Evolutionary conservation across 1,140 invertebrate genomes (phyloP), one percentile per base, ranked within the genome.

Genomic region (Drosophila navojoa): DNA sequence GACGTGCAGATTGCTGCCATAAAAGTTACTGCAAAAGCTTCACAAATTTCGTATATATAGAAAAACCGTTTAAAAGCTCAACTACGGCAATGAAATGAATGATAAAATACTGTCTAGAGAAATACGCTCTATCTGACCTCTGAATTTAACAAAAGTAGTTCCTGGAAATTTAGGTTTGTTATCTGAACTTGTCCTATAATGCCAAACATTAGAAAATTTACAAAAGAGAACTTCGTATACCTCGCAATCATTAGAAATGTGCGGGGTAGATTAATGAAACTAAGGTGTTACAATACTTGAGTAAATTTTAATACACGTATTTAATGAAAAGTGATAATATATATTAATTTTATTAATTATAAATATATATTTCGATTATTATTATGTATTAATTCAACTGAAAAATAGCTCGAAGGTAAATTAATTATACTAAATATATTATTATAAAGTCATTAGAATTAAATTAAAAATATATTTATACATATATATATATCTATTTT

Each of bases 151-250:
- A 6, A 55, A 22, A 22, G 32, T 4, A 53, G 2, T 42, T 53
- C 42, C 25, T 54, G 35, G n/a, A 32, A 53, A 38, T 67, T 27
- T 5, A 38, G 58, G 38, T 50, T 10, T 22, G 32, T 32, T 27
- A 10, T 45, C 13, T 22, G 55, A 50, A 64, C 16, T 72, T 73
- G 76, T 40, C 44, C 49, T 44, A 74, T 58, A 35, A 54, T 44
- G 50, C 47, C 69, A 80, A 80, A 61, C 60, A 74, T 77, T 86
- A 63, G 40, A 35, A 58, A 66, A 60, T 77, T 66, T 47, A 11
- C 52, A 53, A 81, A 16, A 59, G 45, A 74, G 29, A 49, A 80
- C 57, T 70, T 70, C 55, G 53, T 27, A 45, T 53, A 67, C 54
- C 54, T 45, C 32, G 38, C 15, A 42, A 2, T 2, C 11, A 38